phyloP scores from a whole-genome alignment of 2,888 invertebrate genomes.

The Orthosia gracilis region DNA sequence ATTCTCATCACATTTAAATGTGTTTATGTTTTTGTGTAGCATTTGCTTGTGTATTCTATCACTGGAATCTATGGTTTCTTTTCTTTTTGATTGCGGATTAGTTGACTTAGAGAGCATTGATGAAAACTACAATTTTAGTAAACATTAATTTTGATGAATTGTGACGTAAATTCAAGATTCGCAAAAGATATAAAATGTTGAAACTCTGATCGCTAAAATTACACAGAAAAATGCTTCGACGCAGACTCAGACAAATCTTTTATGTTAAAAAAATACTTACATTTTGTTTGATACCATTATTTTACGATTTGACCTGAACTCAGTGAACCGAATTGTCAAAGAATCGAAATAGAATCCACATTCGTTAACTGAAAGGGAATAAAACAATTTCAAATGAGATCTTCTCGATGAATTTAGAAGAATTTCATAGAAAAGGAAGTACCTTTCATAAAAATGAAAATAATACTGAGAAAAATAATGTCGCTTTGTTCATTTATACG shows the following conservation, averaged over 20 bases:
- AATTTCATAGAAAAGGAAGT: conserved; percentile 3
- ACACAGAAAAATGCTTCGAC: background rate
- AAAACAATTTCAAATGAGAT: conserved; percentile 21
- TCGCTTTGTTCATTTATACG: background rate
- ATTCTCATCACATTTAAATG: conserved; percentile 71
- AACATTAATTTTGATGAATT: background rate
- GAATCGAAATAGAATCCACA: conserved; percentile 35
- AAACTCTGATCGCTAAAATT: background rate
- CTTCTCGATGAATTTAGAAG: background rate
- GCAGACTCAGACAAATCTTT: conserved; percentile 20
- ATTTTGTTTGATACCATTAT: conserved; percentile 33
- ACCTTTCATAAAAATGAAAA: conserved; percentile 10
- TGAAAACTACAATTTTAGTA: background rate
- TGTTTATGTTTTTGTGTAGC: conserved; percentile 50
- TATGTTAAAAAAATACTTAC: conserved; percentile 30
- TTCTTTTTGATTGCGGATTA: background rate
- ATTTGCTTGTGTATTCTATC: conserved; percentile 23
- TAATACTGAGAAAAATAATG: background rate
- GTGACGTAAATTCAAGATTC: background rate
- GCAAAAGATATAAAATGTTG: background rate
- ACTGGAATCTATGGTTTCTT: background rate
- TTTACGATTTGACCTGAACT: conserved; percentile 18
- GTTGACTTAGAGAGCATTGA: background rate
- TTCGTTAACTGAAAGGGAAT: conserved; percentile 14
- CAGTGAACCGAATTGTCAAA: conserved; percentile 28